Evolutionary conservation across 2,113 vertebrate genomes (phyloP).

Genomic region (Tychaedon coryphoeus): DNA sequence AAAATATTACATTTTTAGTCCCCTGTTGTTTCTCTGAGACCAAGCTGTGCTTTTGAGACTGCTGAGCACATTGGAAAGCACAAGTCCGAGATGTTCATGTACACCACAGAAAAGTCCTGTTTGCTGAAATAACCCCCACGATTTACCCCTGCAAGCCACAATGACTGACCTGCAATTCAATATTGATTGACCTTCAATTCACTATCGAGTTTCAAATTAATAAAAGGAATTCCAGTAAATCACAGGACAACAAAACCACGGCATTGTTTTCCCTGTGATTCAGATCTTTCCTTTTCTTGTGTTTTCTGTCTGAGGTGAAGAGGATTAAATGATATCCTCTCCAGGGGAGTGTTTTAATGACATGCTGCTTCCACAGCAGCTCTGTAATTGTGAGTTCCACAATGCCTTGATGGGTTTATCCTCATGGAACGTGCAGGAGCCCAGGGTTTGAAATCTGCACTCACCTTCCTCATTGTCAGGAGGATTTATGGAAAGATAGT

Average conservation of each 20-base stretch:
- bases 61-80: not conserved
- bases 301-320: not conserved
- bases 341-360: not conserved
- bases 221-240: not conserved
- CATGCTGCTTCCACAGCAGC: not conserved
- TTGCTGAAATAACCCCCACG: not conserved
- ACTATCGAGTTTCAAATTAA: not conserved
- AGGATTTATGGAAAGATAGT: not conserved
- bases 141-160: not conserved
- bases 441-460: not conserved
- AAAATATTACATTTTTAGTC: conserved; percentile 22
- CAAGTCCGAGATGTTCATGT: fast-evolving
- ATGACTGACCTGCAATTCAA: not conserved
- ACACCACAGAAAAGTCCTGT: not conserved
- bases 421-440: not conserved
- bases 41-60: not conserved
- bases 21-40: not conserved
- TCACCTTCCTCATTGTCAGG: not conserved
- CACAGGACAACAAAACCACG: not conserved
- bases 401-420: not conserved
- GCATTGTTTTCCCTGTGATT: not conserved
- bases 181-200: not conserved
- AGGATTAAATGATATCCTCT: not conserved
- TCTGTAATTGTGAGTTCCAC: not conserved
- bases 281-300: not conserved